These are phyloP conservation scores for Penaeus monodon DNA, from an alignment of 2,888 invertebrate species.

Conservation along the genomic window DNA sequence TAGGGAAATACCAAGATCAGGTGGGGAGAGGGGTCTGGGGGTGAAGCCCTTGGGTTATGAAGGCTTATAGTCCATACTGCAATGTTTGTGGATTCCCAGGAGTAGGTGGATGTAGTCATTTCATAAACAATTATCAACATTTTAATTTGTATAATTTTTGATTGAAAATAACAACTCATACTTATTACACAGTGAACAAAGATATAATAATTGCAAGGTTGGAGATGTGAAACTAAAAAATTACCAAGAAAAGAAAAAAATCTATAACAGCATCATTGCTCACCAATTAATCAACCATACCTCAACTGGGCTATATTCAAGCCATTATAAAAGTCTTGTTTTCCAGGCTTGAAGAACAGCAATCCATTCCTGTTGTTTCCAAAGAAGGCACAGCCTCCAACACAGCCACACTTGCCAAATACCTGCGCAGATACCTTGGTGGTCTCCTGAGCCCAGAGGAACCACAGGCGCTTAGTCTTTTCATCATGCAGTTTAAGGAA, in stretches of 20 bases:
- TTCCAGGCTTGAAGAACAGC: conserved; percentile 87
- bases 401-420: conserved; percentile 87
- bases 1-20: too few species aligned
- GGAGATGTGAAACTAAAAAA: too few species aligned
- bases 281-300: conserved; percentile 21
- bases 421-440: conserved; percentile 67
- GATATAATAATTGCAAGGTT: too few species aligned
- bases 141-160: too few species aligned
- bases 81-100: too few species aligned
- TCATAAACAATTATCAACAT: too few species aligned
- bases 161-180: too few species aligned
- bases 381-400: conserved; percentile 95
- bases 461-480: conserved; percentile 89
- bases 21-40: too few species aligned
- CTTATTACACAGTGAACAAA: too few species aligned
- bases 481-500: conserved; percentile 78
- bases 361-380: conserved; percentile 91
- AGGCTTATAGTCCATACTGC: too few species aligned
- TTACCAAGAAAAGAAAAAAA: background rate
- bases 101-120: too few species aligned
- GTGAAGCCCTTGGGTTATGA: too few species aligned
- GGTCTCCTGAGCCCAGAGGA: conserved; percentile 85
- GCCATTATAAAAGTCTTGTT: conserved; percentile 77
- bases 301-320: conserved; percentile 62
- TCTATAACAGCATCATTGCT: background rate